Conservation (phyloP, 2,888 invertebrate species). For the Beris chalybata region DNA sequence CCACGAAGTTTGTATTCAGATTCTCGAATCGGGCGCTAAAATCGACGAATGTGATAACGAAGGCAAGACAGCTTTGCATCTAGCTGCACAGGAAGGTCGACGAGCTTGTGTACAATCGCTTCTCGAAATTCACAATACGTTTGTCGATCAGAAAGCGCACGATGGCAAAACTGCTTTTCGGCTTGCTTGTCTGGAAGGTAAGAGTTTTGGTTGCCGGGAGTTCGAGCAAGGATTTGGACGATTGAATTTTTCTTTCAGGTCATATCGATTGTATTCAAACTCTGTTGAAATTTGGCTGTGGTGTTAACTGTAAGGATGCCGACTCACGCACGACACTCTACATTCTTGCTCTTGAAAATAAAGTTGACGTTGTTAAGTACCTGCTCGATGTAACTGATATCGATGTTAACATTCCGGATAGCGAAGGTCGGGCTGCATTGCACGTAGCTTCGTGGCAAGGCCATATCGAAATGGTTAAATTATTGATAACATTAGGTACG, state of each 20-base stretch:
- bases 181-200: conserved; percentile 55
- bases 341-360: conserved; percentile 85
- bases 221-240: conserved; percentile 7
- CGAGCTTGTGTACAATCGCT: conserved; percentile 61
- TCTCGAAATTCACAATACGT: conserved; percentile 74
- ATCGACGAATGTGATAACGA: conserved; percentile 90
- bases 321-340: conserved; percentile 91
- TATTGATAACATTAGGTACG: conserved; percentile 71
- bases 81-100: conserved; percentile 90
- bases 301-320: conserved; percentile 86
- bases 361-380: conserved; percentile 80
- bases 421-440: conserved; percentile 86
- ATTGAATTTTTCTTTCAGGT: conserved; percentile 75
- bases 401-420: conserved; percentile 83
- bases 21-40: conserved; percentile 82
- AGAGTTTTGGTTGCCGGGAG: conserved; percentile 2
- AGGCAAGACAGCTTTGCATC: conserved; percentile 82
- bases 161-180: conserved; percentile 88
- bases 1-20: conserved; percentile 54
- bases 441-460: conserved; percentile 95
- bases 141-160: conserved; percentile 82
- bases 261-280: conserved; percentile 70
- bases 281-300: conserved; percentile 73
- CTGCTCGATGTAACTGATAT: conserved; percentile 75
- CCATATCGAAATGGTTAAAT: conserved; percentile 87